phyloP scores from a whole-genome alignment of 2,888 invertebrate species.

The Meghimatium bilineatum region DNA sequence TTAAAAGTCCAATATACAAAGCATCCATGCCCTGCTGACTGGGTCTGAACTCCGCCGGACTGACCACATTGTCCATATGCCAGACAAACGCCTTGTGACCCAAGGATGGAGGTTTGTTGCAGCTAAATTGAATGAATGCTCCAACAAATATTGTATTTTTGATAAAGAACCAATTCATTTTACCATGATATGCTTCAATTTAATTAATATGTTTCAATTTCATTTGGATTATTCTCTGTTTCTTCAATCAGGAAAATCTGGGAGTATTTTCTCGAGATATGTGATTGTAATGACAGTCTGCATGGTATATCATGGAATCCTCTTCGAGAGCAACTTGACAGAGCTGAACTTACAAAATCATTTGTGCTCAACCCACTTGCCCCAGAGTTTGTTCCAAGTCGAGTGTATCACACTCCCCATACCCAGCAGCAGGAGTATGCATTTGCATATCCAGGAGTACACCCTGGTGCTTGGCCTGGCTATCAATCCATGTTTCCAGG shows the following conservation, averaged over 20 bases:
- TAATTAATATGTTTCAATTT: no score
- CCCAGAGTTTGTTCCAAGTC: slow-evolving; percentile 85
- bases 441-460: slow-evolving; percentile 25
- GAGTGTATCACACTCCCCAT: slow-evolving; percentile 57
- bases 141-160: no score
- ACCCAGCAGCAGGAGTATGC: slow-evolving; percentile 34
- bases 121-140: no score
- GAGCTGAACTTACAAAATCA: slow-evolving; percentile 85
- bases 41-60: no score
- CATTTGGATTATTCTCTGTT: background rate
- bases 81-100: no score
- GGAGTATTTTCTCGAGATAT: slow-evolving; percentile 86
- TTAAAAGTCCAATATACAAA: no score
- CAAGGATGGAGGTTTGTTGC: no score
- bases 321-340: slow-evolving; percentile 84
- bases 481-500: slow-evolving; percentile 41
- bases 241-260: slow-evolving; percentile 82
- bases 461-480: slow-evolving; percentile 30
- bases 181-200: no score
- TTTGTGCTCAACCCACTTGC: slow-evolving; percentile 90
- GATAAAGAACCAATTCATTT: no score
- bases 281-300: slow-evolving; percentile 84
- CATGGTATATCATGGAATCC: slow-evolving; percentile 85
- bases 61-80: no score
- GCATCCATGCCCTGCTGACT: no score